Base-by-base conservation (phyloP, 1,140 invertebrate species). In the Achatina immaculata region DNA sequence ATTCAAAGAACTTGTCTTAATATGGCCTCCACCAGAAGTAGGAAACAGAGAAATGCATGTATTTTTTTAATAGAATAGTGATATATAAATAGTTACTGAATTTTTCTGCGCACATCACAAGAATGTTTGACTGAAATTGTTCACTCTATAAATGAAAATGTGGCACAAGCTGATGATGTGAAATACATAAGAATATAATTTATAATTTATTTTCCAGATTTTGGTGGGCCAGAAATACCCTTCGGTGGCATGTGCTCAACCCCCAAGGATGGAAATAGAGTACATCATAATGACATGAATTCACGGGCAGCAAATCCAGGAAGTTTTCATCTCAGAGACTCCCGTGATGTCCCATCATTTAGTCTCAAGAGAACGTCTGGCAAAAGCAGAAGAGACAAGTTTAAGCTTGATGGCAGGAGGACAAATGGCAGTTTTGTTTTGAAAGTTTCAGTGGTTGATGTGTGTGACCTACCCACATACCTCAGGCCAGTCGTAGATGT, bases 381-480 rank as follows among this genome's bases (percentile, higher is more conserved):
- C 9, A 78, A 14, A 66, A 36, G 58, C 31, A 80, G 66, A n/a
- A 31, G n/a, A 62, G 78, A 68, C 11, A 80, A 66, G 14, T 36
- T 80, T 2, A 80, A 80, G 42, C 34, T 80, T 42, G 78, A 72
- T 16, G 72, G 72, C 28, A 31, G 68, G 34, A 48, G 68, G 24
- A 80, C 66, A 28, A 80, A 66, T 19, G 78, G 72, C 28, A 72
- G 58, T 55, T 80, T 80, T 80, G n/a, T 58, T 31, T 45, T 80
- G 11, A 80, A 80, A n/a, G 51, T 34, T 40, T 80, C 78, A 31
- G 28, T 69, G 34, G 76, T 14, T 2, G 24, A 68, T 68, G 19
- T 24, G n/a, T n/a, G 21, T 31, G 40, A 31, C 34, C 11, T 80
- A n/a, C 24, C 78, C 1, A 21, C 55, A 28, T 43, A 80, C 34